Evolutionary conservation across 2,888 invertebrate species (phyloP).

Genomic region (Ligdia adustata): DNA sequence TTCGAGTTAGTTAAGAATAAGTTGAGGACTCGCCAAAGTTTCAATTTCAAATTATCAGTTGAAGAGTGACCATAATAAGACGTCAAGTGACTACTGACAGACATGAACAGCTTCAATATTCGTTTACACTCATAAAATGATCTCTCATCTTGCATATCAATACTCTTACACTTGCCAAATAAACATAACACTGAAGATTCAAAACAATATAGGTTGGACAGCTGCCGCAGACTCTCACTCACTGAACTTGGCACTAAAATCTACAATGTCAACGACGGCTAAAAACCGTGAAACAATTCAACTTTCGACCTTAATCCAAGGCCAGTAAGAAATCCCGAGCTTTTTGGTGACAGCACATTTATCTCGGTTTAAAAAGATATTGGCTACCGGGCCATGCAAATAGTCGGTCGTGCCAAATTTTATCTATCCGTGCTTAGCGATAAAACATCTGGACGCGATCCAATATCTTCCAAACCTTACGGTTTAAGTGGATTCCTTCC

Average conservation of each 20-base stretch:
- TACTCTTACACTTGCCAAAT: conserved; percentile 19
- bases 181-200: conserved; percentile 21
- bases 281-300: neutral
- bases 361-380: conserved; percentile 41
- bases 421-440: conserved; percentile 53
- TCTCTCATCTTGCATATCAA: conserved; percentile 2
- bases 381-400: conserved; percentile 46
- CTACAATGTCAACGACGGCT: neutral
- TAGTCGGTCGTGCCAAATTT: conserved; percentile 54
- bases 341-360: conserved; percentile 23
- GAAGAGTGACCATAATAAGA: too few species aligned
- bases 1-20: too few species aligned
- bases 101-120: too few species aligned
- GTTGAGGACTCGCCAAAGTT: too few species aligned
- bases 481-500: conserved; percentile 39
- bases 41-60: too few species aligned
- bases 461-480: conserved; percentile 49
- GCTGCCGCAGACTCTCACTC: conserved; percentile 44
- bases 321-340: conserved; percentile 32
- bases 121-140: neutral
- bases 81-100: too few species aligned
- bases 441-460: conserved; percentile 56
- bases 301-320: conserved; percentile 40
- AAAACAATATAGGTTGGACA: conserved; percentile 34
- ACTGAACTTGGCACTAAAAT: conserved; percentile 48